Evolutionary conservation across 2,797 vertebrate species (phyloP), one percentile per base, ranked within the genome.

Genomic region (Poecile montanus): DNA sequence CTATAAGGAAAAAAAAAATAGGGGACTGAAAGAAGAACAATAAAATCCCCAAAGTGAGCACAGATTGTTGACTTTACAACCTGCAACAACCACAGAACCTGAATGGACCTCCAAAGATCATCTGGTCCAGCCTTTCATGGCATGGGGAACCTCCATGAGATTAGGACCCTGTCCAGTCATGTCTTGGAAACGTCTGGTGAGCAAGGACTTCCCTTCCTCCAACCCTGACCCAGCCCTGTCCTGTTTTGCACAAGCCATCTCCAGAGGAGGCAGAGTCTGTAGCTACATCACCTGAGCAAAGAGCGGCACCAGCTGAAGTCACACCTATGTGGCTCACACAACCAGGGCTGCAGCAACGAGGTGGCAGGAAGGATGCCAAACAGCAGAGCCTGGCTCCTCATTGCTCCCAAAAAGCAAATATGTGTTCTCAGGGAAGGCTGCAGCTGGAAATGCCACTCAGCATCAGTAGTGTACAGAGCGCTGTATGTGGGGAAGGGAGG

Each of bases 151-250:
- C 21, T 26, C 18, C 8, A 4, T 38, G 42, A 57, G 25, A 34
- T 67, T 57, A 44, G n/a, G 2, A 1, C 38, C 19, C 42, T 63
- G 29, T 78, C 58, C 38, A 32, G 29, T 60, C 9, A 1, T 2
- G 1, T 47, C n/a, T 48, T 22, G 45, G 81, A 87, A 91, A 75
- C 22, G 36, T 47, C 12, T 47, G 20, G 11, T 19, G n/a, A 85
- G 25, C 20, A 85, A 51, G 21, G 13, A 81, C 68, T 61, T 67
- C 38, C 17, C 14, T 79, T 18, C 11, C 51, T 87, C 56, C 0
- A 0, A 5, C 53, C 44, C 12, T 0, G 0, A 45, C 14, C 21
- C 4, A 7, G 21, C 8, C 30, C 38, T 40, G 7, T 42, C 4
- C 22, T 61, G 6, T 58, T 93, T 61, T 3, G 1, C 56, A 40